These are phyloP conservation scores for Psilopsiagon aymara DNA, from an alignment of 2,113 vertebrate species.

Conservation along the genomic window DNA sequence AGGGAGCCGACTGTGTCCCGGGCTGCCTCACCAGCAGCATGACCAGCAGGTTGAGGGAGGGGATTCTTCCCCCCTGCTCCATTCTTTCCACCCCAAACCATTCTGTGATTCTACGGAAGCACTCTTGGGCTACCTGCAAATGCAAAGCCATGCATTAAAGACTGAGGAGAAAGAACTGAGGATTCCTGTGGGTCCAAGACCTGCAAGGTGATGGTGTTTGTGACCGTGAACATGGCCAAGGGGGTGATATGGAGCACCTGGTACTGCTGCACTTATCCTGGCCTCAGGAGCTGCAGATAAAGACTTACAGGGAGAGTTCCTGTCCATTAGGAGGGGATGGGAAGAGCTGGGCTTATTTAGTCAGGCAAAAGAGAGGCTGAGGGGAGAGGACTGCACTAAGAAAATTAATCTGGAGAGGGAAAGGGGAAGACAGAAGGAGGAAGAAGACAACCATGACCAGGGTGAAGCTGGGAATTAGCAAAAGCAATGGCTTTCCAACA, in stretches of 20 bases:
- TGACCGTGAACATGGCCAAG: background rate
- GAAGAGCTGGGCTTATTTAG: background rate
- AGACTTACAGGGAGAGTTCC: background rate
- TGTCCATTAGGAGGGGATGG: background rate
- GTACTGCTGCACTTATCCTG: fast-evolving
- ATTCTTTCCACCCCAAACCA: background rate
- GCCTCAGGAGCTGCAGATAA: background rate
- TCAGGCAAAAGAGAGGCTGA: background rate
- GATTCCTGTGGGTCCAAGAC: background rate
- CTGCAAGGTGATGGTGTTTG: background rate
- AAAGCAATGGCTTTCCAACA: background rate
- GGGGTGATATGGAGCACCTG: background rate
- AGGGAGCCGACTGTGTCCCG: background rate
- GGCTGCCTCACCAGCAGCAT: background rate
- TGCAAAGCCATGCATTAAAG: background rate
- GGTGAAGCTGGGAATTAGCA: background rate
- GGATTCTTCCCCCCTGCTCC: background rate
- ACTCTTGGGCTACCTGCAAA: background rate
- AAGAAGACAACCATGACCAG: too few species aligned
- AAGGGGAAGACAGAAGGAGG: background rate
- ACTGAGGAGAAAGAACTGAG: background rate
- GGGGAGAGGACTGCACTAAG: background rate
- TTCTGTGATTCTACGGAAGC: background rate
- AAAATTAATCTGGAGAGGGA: background rate
- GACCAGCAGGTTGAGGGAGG: background rate